Conservation (phyloP, 2,888 invertebrate genomes). For the Cyclophora punctaria region DNA sequence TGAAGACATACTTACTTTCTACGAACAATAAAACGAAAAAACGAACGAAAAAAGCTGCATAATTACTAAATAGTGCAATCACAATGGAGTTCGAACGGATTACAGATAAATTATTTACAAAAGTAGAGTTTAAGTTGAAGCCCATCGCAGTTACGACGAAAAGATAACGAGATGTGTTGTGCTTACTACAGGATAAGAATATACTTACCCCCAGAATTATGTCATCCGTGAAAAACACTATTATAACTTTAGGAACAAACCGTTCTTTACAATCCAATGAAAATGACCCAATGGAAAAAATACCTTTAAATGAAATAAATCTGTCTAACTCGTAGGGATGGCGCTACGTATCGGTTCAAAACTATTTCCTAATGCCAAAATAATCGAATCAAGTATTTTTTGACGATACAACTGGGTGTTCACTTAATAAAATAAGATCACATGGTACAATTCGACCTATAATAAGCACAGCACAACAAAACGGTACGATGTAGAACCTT, state of each 20-base stretch:
- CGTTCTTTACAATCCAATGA: too few relatives aligned
- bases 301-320: too few relatives aligned
- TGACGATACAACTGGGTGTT: not conserved
- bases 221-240: too few relatives aligned
- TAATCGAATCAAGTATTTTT: too few relatives aligned
- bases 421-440: too few relatives aligned
- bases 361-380: too few relatives aligned
- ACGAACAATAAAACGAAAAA: conserved; percentile 11
- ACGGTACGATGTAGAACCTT: conserved; percentile 40
- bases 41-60: conserved; percentile 35
- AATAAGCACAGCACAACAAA: conserved; percentile 14
- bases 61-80: conserved; percentile 18
- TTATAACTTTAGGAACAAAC: too few relatives aligned
- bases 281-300: too few relatives aligned
- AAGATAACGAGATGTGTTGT: conserved; percentile 33
- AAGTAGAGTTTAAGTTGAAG: conserved; percentile 33
- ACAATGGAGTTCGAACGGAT: conserved; percentile 17
- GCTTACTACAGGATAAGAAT: not conserved
- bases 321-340: too few relatives aligned
- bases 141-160: conserved; percentile 54
- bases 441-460: too few relatives aligned
- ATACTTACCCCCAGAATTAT: too few relatives aligned
- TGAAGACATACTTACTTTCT: conserved; percentile 12
- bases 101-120: conserved; percentile 25
- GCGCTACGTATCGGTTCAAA: too few relatives aligned